Base-by-base conservation (phyloP, 2,113 vertebrate species). In the Halichoeres trimaculatus region DNA sequence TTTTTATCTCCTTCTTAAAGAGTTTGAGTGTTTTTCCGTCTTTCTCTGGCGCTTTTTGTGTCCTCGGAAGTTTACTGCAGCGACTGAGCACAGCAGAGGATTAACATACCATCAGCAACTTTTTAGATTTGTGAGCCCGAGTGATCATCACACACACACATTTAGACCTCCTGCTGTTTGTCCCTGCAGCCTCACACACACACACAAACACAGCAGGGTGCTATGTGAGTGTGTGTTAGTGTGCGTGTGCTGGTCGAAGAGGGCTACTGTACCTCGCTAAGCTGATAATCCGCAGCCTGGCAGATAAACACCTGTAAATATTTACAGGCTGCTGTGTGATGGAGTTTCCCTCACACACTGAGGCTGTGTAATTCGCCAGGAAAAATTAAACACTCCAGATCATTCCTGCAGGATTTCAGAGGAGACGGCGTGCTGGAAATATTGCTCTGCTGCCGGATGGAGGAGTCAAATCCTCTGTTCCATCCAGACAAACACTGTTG, bases 261-360 rank as follows among this genome's bases (percentile, higher is more conserved):
- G 52, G 65, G 74, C 34, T 34, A 76, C 81, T 78, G 76, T 76
- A 87, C 79, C 74, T 64, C 23, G 1, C 67, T 88, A 89, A 91
- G 86, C 86, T 74, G 81, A 82, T 89, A 91, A 89, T 89, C 84
- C 71, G 11, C 81, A 59, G 55, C 63, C 52, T 54, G 30, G 80
- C 73, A 88, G 81, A 91, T 88, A 87, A 88, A 88, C 26, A 12
- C 52, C 70, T 79, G 74, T 87, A 88, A 87, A 89, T 89, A 89
- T 89, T 89, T 84, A 88, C 73, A 74, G 76, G 71, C 34, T 43
- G 51, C 20, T 0, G 41, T 58, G 85, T 72, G 40, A 40, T 16
- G 51, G 17, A 41, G 20, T 16, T 24, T 24, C 23, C 11, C 35
- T 60, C 55, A 56, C 54, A 64, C 13, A 54, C 13, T 36, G 10